Conservation (phyloP, 2,113 vertebrate species). For the Lagenorhynchus albirostris region DNA sequence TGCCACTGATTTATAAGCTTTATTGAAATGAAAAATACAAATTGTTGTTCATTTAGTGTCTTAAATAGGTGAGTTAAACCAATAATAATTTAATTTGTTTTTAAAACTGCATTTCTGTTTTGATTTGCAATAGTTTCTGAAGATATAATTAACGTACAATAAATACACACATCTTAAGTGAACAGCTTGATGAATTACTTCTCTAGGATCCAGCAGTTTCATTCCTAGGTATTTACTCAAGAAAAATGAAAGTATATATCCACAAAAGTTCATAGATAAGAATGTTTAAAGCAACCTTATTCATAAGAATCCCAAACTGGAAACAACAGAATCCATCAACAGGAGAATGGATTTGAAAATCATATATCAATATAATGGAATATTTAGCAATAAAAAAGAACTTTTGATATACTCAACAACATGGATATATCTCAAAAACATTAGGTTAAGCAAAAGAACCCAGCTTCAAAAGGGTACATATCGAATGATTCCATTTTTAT, state of each 20-base stretch:
- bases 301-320: not conserved
- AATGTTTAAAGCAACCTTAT: not conserved
- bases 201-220: not conserved
- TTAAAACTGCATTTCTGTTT: not conserved
- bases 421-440: not conserved
- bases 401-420: not conserved
- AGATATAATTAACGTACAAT: not conserved
- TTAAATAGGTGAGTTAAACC: not conserved
- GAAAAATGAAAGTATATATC: not conserved
- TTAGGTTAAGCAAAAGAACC: not conserved
- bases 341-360: not conserved
- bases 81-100: slow-evolving; percentile 14
- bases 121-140: not conserved
- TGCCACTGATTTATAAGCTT: not conserved
- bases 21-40: not conserved
- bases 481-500: not conserved
- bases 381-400: not conserved
- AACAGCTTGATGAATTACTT: not conserved
- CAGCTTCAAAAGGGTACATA: not conserved
- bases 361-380: not conserved
- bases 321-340: not conserved
- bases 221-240: not conserved
- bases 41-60: not conserved
- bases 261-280: not conserved
- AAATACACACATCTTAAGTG: not conserved